Conservation (phyloP, 2,113 vertebrate genomes). For the Halichoerus grypus region DNA sequence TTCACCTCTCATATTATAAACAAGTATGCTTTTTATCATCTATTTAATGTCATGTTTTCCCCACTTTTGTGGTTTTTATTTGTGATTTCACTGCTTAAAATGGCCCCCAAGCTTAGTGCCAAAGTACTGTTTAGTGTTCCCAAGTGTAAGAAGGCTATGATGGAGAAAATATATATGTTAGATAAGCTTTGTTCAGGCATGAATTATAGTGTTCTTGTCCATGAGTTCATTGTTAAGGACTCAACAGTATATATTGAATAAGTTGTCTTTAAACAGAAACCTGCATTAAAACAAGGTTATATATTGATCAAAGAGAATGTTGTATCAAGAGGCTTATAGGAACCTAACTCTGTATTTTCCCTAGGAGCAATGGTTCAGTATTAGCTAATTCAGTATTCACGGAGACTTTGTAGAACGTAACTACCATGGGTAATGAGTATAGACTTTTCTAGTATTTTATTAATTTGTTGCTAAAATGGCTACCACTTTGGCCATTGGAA, state of each 20-base stretch:
- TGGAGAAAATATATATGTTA: neutral
- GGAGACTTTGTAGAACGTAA: neutral
- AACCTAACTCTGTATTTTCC: neutral
- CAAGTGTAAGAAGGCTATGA: neutral
- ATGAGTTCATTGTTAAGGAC: neutral
- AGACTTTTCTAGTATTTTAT: neutral
- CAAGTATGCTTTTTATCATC: neutral
- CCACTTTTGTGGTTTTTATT: neutral
- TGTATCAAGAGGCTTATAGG: neutral
- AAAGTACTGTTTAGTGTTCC: neutral
- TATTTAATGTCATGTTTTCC: neutral
- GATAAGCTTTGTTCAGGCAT: neutral
- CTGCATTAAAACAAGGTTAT: neutral
- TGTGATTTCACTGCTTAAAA: conserved; percentile 6
- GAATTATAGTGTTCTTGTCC: neutral
- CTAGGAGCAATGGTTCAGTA: neutral
- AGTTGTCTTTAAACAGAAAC: neutral
- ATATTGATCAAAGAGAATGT: neutral
- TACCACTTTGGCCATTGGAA: neutral
- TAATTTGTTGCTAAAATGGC: neutral
- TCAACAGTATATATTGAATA: conserved; percentile 15
- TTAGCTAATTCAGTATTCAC: neutral
- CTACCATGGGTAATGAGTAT: neutral
- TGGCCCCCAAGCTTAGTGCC: neutral
- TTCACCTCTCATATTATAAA: neutral